Evolutionary conservation across 2,888 invertebrate species (phyloP).

Genomic region (Drosophila fungiperda): DNA sequence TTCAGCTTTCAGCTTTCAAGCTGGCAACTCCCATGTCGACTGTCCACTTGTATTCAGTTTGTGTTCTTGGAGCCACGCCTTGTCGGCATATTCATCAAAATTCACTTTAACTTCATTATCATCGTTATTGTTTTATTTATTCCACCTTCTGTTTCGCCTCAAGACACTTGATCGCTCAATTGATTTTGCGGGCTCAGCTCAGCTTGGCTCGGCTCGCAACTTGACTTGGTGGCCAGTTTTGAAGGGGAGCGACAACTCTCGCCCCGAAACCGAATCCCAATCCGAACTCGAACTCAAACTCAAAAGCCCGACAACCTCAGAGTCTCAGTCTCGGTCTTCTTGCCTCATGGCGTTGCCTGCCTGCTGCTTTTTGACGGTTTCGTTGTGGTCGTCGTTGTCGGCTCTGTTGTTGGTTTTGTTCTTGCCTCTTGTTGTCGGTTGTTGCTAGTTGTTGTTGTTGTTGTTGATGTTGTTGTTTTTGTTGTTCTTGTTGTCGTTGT

Average conservation of each 20-base stretch:
- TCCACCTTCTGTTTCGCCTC: conserved; percentile 85
- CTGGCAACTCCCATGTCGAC: conserved; percentile 55
- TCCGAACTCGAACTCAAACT: conserved; percentile 30
- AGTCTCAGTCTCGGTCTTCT: conserved; percentile 22
- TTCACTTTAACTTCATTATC: conserved; percentile 85
- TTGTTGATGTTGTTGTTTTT: conserved; percentile 34
- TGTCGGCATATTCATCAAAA: conserved; percentile 83
- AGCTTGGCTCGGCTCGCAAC: conserved; percentile 18
- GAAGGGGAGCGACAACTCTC: conserved; percentile 3
- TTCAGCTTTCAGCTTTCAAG: neutral
- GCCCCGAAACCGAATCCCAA: conserved; percentile 16
- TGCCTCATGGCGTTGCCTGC: conserved; percentile 58
- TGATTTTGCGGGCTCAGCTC: conserved; percentile 74
- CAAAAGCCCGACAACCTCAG: conserved; percentile 26
- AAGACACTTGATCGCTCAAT: conserved; percentile 85
- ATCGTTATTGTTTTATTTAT: conserved; percentile 84
- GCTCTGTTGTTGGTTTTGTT: conserved; percentile 43
- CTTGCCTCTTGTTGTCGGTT: conserved; percentile 40
- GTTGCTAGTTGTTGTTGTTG: conserved; percentile 33
- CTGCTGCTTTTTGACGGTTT: conserved; percentile 80
- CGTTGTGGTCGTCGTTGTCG: conserved; percentile 56
- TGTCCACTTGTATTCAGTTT: conserved; percentile 38
- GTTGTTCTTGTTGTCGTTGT: conserved; percentile 42
- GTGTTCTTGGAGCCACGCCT: conserved; percentile 67
- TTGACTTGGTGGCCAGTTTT: conserved; percentile 32